Evolutionary conservation across 2,797 vertebrate species (phyloP), one percentile per base, ranked within the genome.

Genomic region (Octomys mimax): DNA sequence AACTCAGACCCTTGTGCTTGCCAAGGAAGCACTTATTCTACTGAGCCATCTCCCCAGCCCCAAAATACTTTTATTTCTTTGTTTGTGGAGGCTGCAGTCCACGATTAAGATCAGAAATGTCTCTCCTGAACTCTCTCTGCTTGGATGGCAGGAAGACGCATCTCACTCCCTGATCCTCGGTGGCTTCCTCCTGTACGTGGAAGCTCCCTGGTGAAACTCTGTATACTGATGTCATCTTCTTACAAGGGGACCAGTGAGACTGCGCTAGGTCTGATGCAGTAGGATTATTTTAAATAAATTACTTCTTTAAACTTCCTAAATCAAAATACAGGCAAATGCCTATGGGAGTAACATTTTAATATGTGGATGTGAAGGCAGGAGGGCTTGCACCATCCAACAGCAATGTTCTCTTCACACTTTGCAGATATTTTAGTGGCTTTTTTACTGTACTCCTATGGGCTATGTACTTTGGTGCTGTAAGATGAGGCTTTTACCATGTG

Each of bases 201-300:
- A 10, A 14, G 52, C 33, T 5, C 6, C 1, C 12, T 18, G 6
- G 8, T 39, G 7, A 3, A 3, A 3, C 61, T 46, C 26, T 64
- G 14, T 61, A 11, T 64, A 31, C 33, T 84, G 39, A 62, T 87
- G 8, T 54, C 49, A 14, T 59, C 52, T 61, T 85, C 18, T 90
- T 81, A 73, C 22, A 52, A 68, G 28, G 75, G 64, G 18, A 54
- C 1, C 9, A 54, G 0, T 84, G 49, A 28, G 22, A 81, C 21
- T 52, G 5, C 1, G 28, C 62, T 62, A 70, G 49, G 8, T 6
- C 5, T 54, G 36, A 61, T 1, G 36, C 68, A 57, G 12, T 5
- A 33, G 7, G 11, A 28, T 80, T 33, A 28, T 79, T 94, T 96
- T 61, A 84, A 89, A 49, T 39, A 54, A 84, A 71, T 31, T 84